Percentiles rank a stretch among this genome's conserved stretches.
These are phyloP conservation scores for Cephus spinipes DNA, from an alignment of 2,888 invertebrate genomes.

Conservation along the genomic window DNA sequence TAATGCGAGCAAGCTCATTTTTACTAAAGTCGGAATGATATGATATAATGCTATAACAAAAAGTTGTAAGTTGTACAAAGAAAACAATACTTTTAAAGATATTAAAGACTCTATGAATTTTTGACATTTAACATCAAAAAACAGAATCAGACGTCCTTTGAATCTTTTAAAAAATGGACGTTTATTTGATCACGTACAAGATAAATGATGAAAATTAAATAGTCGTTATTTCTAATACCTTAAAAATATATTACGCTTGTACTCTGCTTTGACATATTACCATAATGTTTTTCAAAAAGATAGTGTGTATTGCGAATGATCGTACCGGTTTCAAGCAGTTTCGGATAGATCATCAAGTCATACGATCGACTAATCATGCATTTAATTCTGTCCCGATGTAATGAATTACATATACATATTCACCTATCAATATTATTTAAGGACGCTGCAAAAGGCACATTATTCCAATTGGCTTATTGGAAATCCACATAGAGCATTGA, in stretches of 20 bases:
- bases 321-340: constrained; percentile 1
- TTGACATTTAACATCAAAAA: neutral
- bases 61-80: neutral
- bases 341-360: neutral
- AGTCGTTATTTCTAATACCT: neutral
- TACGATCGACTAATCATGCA: neutral
- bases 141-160: neutral
- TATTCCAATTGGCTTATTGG: neutral
- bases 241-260: neutral
- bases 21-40: neutral
- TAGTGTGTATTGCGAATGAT: neutral
- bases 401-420: neutral
- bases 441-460: neutral
- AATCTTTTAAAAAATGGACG: neutral
- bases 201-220: constrained; percentile 1
- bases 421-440: neutral
- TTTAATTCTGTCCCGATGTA: neutral
- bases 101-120: neutral
- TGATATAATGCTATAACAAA: neutral
- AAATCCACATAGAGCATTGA: neutral
- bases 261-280: neutral
- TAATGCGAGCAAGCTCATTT: neutral
- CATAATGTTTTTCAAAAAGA: neutral
- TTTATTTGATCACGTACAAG: neutral
- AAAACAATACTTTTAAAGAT: neutral